phyloP scores from a whole-genome alignment of 2,113 vertebrate genomes.

The Ailuropoda melanoleuca region DNA sequence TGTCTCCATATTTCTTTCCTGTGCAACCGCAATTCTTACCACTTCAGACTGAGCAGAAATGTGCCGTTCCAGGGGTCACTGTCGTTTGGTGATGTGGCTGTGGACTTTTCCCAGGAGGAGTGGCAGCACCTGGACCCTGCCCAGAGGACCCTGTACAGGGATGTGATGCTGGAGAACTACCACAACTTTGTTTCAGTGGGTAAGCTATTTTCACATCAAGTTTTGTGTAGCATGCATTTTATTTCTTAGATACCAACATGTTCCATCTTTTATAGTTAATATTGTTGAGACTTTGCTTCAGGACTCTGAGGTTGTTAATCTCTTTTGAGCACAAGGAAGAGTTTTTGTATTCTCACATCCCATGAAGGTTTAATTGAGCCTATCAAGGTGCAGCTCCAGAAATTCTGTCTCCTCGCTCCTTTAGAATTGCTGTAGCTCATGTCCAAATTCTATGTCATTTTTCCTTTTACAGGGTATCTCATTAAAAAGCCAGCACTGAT shows the following conservation, averaged over 20 bases:
- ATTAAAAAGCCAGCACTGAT: neutral
- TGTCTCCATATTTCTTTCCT: neutral
- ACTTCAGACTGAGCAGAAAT: neutral
- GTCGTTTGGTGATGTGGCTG: neutral
- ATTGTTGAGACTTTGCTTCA: neutral
- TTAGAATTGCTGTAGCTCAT: neutral
- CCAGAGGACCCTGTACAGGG: neutral
- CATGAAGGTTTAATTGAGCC: neutral
- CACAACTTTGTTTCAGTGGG: neutral
- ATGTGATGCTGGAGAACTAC: neutral
- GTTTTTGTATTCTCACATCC: neutral
- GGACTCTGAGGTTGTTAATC: neutral
- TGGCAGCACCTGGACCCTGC: neutral
- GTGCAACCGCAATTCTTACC: neutral
- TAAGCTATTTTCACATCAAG: neutral
- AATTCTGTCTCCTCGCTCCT: neutral
- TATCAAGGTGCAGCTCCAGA: neutral
- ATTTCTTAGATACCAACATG: neutral
- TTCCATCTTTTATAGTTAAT: neutral
- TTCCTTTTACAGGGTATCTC: neutral
- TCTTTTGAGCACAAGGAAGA: neutral
- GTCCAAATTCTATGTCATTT: neutral
- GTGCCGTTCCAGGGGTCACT: neutral
- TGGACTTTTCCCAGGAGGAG: neutral
- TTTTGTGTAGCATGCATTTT: neutral